phyloP scores from a whole-genome alignment of 2,797 vertebrate species.

The Platalea minor region DNA sequence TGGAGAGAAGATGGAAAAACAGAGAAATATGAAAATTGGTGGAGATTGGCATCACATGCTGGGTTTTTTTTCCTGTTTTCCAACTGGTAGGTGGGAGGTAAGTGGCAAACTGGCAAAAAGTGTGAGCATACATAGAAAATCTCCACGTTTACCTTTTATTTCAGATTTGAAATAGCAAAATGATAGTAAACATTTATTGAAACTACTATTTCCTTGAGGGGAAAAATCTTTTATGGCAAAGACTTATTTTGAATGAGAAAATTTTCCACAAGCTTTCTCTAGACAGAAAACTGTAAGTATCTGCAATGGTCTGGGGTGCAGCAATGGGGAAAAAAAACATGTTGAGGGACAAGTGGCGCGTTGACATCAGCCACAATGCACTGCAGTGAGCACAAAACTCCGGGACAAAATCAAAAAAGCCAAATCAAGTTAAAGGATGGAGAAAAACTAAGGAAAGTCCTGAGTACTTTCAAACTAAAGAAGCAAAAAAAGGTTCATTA shows the following conservation, averaged over 20 bases:
- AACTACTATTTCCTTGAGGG: neutral
- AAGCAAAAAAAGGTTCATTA: neutral
- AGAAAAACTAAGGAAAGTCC: neutral
- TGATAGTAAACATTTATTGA: constrained; percentile 46
- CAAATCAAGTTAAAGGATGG: neutral
- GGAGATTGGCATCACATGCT: constrained; percentile 18
- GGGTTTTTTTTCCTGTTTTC: constrained; percentile 1
- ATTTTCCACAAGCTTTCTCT: neutral
- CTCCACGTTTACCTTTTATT: constrained; percentile 51
- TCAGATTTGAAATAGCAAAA: constrained; percentile 4
- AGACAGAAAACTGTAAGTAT: neutral
- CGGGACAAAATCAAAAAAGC: neutral
- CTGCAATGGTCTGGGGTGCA: neutral
- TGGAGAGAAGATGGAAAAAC: neutral
- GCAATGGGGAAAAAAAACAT: accelerated
- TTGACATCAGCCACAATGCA: neutral
- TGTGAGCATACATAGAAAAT: constrained; percentile 50
- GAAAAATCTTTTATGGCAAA: neutral
- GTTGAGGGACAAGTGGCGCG: accelerated
- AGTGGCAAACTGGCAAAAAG: constrained; percentile 57
- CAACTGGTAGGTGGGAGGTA: constrained; percentile 67
- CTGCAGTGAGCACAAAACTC: neutral
- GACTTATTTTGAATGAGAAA: neutral
- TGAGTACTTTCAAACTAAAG: neutral
- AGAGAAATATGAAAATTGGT: constrained; percentile 46